Conservation (phyloP, 2,113 vertebrate genomes). For the Oryzias javanicus region DNA sequence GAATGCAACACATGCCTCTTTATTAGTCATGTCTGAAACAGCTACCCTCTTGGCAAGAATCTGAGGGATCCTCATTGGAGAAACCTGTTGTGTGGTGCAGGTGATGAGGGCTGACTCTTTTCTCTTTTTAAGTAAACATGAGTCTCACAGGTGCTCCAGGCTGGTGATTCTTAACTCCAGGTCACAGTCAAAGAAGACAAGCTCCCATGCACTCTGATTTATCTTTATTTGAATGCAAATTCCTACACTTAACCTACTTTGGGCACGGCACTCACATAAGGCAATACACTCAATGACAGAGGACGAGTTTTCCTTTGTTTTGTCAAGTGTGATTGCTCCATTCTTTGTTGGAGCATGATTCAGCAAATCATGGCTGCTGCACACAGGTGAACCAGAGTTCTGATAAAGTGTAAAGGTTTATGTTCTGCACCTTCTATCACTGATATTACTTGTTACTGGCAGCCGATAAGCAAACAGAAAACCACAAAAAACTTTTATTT, state of each 20-base stretch:
- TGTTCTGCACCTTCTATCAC: too few species aligned
- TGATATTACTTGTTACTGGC: too few species aligned
- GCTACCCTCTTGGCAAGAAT: conserved; percentile 24
- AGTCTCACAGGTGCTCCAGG: conserved; percentile 44
- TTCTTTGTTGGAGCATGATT: too few species aligned
- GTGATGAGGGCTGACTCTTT: conserved; percentile 24
- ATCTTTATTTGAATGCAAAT: not conserved
- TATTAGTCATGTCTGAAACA: conserved; percentile 47
- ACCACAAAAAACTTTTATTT: too few species aligned
- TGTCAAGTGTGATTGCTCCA: too few species aligned
- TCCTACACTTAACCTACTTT: not conserved
- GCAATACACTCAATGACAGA: too few species aligned
- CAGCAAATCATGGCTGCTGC: too few species aligned
- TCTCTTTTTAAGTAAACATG: conserved; percentile 39
- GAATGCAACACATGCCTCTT: conserved; percentile 62
- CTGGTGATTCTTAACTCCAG: conserved; percentile 23
- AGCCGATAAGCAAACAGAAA: too few species aligned
- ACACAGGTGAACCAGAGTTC: too few species aligned
- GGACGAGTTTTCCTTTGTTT: too few species aligned
- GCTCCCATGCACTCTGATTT: not conserved
- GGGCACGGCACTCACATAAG: too few species aligned
- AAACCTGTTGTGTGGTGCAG: conserved; percentile 24
- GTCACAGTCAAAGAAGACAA: conserved; percentile 11
- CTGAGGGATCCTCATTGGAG: conserved; percentile 16
- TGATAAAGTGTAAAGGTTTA: too few species aligned